Percentiles rank a stretch among this genome's conserved stretches.
Evolutionary conservation across 2,888 invertebrate genomes (phyloP).

Genomic region (Ichneumoninae sp.): DNA sequence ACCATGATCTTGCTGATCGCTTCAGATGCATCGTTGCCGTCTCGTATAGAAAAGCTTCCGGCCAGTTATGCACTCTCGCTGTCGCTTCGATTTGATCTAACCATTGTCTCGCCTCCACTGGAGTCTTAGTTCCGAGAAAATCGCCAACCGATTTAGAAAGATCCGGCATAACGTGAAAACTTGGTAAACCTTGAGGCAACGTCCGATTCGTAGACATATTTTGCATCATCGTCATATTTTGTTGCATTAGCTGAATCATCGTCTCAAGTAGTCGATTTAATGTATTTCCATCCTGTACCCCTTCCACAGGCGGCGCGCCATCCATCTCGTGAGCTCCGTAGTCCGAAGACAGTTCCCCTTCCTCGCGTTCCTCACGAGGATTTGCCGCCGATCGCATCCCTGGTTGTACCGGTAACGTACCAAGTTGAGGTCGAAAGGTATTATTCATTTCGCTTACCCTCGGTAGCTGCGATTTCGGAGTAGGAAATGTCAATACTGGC

Average conservation of each 20-base stretch:
- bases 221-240: constrained; percentile 36
- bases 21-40: constrained; percentile 51
- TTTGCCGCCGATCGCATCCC: not conserved
- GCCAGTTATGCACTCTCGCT: constrained; percentile 58
- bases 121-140: constrained; percentile 54
- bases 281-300: not conserved
- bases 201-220: not conserved
- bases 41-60: constrained; percentile 58
- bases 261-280: constrained; percentile 8
- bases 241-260: constrained; percentile 44
- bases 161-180: constrained; percentile 65
- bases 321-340: not conserved
- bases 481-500: not conserved
- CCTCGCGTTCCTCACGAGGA: not conserved
- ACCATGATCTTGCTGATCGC: constrained; percentile 54
- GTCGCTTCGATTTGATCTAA: constrained; percentile 61
- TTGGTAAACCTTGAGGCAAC: constrained; percentile 5
- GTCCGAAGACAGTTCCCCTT: not conserved
- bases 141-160: constrained; percentile 59
- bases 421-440: not conserved
- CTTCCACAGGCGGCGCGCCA: constrained; percentile 14
- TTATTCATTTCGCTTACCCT: not conserved
- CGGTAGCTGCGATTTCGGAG: not conserved
- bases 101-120: constrained; percentile 61
- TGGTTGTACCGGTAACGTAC: not conserved